Conservation (phyloP, 1,140 invertebrate genomes). For the Rhopalosiphum maidis region DNA sequence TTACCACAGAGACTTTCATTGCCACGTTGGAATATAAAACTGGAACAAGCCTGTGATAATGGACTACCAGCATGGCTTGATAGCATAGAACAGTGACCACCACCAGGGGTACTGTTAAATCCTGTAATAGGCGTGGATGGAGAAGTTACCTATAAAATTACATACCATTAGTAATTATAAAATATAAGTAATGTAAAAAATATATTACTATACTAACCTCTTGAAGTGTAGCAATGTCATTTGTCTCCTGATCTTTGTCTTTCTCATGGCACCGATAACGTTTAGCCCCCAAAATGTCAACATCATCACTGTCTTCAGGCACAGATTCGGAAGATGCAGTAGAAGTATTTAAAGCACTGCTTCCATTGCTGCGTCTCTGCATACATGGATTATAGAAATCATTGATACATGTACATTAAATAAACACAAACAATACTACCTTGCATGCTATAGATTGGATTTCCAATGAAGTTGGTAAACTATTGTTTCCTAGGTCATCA, state of each 20-base stretch:
- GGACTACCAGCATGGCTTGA: background rate
- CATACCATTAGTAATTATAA: background rate
- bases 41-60: background rate
- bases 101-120: background rate
- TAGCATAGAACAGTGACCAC: background rate
- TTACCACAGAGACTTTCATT: background rate
- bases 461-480: background rate
- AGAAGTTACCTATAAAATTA: background rate
- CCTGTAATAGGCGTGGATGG: background rate
- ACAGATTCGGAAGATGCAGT: background rate
- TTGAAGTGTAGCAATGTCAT: background rate
- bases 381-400: background rate
- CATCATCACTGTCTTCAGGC: background rate
- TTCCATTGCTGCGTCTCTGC: slow-evolving; percentile 27
- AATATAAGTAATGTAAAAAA: background rate
- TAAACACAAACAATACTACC: background rate
- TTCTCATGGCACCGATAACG: background rate
- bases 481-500: background rate
- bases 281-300: background rate
- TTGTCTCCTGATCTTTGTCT: background rate
- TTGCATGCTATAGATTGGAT: background rate
- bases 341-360: background rate
- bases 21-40: background rate
- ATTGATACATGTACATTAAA: background rate
- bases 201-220: background rate